These are phyloP conservation scores for Helicoverpa zea DNA, from an alignment of 1,140 invertebrate genomes.

Conservation along the genomic window DNA sequence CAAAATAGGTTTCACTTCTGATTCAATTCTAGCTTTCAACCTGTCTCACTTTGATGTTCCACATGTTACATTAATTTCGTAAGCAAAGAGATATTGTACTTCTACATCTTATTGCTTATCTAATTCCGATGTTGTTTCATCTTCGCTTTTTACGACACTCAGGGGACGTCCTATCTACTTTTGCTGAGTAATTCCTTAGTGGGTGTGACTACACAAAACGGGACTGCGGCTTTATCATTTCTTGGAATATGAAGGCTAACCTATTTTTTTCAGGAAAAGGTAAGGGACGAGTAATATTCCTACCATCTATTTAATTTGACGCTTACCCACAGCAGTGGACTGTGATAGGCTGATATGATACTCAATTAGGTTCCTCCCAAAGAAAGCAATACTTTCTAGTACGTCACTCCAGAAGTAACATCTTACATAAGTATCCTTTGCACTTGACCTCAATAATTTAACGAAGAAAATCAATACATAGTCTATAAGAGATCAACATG, in stretches of 20 bases:
- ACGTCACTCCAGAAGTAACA: neutral
- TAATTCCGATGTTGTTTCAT: conserved; percentile 24
- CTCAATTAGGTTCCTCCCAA: too few species aligned
- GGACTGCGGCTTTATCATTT: neutral
- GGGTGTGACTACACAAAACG: neutral
- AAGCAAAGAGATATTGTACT: neutral
- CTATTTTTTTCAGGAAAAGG: too few species aligned
- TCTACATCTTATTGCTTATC: neutral
- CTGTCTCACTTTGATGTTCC: neutral
- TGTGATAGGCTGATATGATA: too few species aligned
- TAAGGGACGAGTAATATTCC: too few species aligned
- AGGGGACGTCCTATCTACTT: neutral
- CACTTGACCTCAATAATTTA: conserved; percentile 17
- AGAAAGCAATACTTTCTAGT: too few species aligned
- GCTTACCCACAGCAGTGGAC: too few species aligned
- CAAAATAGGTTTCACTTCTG: neutral
- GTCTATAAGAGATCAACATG: neutral
- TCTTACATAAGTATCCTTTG: conserved; percentile 10
- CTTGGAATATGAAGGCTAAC: too few species aligned
- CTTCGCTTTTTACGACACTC: conserved; percentile 19
- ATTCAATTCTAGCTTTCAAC: conserved; percentile 13
- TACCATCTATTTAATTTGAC: too few species aligned
- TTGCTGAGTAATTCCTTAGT: neutral
- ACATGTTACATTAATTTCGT: conserved; percentile 22
- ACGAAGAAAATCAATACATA: conserved; percentile 29